Base-by-base conservation (phyloP, 2,888 invertebrate species). In the Cheilosia soror region DNA sequence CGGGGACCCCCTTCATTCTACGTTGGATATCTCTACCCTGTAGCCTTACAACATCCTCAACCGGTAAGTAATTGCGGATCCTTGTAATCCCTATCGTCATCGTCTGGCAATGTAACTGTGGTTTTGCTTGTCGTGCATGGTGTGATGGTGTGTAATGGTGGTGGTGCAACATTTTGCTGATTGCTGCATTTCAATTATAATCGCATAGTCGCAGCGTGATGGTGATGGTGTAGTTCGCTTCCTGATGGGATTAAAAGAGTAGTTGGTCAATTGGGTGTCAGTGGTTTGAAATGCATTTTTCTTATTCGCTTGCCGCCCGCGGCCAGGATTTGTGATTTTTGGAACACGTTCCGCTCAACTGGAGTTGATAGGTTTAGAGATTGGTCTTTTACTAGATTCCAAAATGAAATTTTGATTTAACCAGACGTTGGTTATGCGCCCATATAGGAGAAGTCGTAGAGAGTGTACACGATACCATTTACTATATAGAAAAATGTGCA, bases 21-120 rank as follows among this genome's bases (percentile, higher is more conserved):
- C 7, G 20, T 20, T 33, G 37, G 20, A 5, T 29, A 13, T 6
- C 15, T 33, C 29, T 25, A 27, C 58, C 68, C 73, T 62, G 20
- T 49, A 58, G 65, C 60, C 31, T 27, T 40, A 37, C 53, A 81
- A 60, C 29, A 65, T 76, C 58, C 25, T 53, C 31, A 44, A 57
- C 53, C 62, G 60, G 55, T 68, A 78, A 83, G 82, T 83, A 83
- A 83, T 83, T 83, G 82, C 66, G 57, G 62, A 83, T 78, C 66
- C 78, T 47, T 83, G 68, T 73, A 78, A 83, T 83, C 68, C 72
- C 77, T 65, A 44, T 73, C 82, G 72, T 83, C 82, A 73, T 78
- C 82, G 82, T 83, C 82, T 68, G 55, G 71, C 65, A 73, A 66
- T 53, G 66, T 40, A 37, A 37, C n/a, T 11, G 37, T 37, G 27